Evolutionary conservation across 2,888 invertebrate genomes (phyloP).

Genomic region (Minunthozetes semirufus): DNA sequence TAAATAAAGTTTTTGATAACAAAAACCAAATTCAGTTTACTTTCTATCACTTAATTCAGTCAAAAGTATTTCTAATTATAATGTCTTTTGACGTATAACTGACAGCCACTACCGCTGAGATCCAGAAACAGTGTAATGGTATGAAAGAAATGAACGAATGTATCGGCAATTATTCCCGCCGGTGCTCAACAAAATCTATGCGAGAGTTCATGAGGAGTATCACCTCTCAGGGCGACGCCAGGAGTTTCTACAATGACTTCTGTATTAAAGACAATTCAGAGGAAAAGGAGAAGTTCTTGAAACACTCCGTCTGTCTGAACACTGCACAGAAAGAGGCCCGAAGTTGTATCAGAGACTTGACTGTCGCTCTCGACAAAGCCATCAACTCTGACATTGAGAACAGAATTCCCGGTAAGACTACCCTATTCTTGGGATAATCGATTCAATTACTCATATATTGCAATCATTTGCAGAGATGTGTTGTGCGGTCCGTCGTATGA

Average conservation of each 20-base stretch:
- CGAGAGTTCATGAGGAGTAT: slow-evolving; percentile 39
- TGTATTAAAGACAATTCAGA: slow-evolving; percentile 33
- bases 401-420: slow-evolving; percentile 33
- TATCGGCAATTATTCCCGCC: slow-evolving; percentile 39
- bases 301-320: slow-evolving; percentile 36
- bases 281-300: slow-evolving; percentile 34
- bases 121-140: slow-evolving; percentile 37
- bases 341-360: slow-evolving; percentile 34
- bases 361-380: slow-evolving; percentile 36
- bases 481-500: slow-evolving; percentile 36
- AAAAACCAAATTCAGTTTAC: too few relatives aligned
- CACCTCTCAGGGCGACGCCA: slow-evolving; percentile 31
- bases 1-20: too few relatives aligned
- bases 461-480: slow-evolving; percentile 29
- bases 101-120: slow-evolving; percentile 34
- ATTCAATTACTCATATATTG: background rate
- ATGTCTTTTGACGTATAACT: background rate
- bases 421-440: background rate
- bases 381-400: slow-evolving; percentile 35
- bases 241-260: slow-evolving; percentile 33
- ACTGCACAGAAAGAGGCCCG: slow-evolving; percentile 31
- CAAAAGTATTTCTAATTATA: too few relatives aligned
- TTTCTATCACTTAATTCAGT: too few relatives aligned
- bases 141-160: slow-evolving; percentile 40
- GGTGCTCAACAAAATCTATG: slow-evolving; percentile 41